Evolutionary conservation across 2,113 vertebrate genomes (phyloP).

Genomic region (Leucopternis melanops): DNA sequence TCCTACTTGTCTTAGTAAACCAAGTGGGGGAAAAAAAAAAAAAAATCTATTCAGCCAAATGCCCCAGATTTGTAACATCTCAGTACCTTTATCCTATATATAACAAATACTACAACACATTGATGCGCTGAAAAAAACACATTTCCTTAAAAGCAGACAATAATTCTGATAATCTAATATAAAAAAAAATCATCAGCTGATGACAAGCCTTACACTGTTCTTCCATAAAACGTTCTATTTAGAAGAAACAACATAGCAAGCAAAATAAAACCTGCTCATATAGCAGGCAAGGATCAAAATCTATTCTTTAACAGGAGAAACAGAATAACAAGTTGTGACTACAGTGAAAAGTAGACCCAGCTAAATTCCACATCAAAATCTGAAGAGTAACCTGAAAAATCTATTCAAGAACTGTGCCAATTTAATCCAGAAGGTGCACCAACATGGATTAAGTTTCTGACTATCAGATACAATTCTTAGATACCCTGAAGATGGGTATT

Average conservation of each 20-base stretch:
- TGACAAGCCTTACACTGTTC: background rate
- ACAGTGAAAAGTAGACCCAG: background rate
- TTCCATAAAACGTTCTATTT: background rate
- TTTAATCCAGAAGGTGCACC: background rate
- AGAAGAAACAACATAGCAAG: background rate
- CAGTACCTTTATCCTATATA: background rate
- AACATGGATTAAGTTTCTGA: background rate
- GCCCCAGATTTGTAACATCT: background rate
- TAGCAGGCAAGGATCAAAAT: background rate
- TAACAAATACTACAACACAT: background rate
- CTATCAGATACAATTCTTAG: background rate
- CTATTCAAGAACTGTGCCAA: background rate
- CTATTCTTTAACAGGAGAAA: background rate
- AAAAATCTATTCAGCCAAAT: background rate
- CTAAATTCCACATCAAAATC: background rate
- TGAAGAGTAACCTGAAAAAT: background rate
- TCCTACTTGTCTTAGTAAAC: background rate
- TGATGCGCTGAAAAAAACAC: background rate
- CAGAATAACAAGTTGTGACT: background rate
- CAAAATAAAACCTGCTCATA: background rate
- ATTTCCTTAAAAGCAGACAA: background rate
- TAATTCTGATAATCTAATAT: background rate
- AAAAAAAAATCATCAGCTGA: background rate
- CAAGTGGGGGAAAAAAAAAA: background rate
- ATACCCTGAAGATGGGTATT: background rate